Conservation (phyloP, 2,113 vertebrate genomes). For the Trochalopteron elliotii region DNA sequence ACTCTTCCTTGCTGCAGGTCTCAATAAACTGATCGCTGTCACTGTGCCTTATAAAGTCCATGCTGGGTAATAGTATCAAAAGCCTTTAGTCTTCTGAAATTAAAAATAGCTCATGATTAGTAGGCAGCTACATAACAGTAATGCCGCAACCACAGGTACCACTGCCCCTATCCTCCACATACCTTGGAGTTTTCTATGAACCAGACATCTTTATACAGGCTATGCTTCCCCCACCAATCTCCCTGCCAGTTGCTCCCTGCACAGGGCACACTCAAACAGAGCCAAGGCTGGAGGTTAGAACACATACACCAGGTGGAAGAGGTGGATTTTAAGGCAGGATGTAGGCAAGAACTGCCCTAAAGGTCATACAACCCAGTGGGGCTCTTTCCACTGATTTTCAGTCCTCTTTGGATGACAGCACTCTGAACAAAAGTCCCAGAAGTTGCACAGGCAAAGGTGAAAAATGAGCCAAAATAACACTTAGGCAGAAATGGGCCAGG, state of each 20-base stretch:
- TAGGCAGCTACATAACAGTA: neutral
- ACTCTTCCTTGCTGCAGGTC: neutral
- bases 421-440: neutral
- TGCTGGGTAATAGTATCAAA: neutral
- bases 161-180: neutral
- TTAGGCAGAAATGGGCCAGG: neutral
- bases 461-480: neutral
- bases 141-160: neutral
- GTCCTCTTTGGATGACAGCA: neutral
- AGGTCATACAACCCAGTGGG: neutral
- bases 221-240: neutral
- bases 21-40: neutral
- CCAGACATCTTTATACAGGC: neutral
- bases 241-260: neutral
- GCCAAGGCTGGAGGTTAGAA: neutral
- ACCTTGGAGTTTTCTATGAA: neutral
- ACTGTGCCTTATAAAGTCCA: neutral
- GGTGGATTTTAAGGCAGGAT: neutral
- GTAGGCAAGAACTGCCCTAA: neutral
- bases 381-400: neutral
- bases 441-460: neutral
- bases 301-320: neutral
- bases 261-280: neutral
- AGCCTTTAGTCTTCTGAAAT: neutral
- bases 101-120: neutral